Evolutionary conservation across 2,113 vertebrate species (phyloP).

Genomic region (Malurus melanocephalus): DNA sequence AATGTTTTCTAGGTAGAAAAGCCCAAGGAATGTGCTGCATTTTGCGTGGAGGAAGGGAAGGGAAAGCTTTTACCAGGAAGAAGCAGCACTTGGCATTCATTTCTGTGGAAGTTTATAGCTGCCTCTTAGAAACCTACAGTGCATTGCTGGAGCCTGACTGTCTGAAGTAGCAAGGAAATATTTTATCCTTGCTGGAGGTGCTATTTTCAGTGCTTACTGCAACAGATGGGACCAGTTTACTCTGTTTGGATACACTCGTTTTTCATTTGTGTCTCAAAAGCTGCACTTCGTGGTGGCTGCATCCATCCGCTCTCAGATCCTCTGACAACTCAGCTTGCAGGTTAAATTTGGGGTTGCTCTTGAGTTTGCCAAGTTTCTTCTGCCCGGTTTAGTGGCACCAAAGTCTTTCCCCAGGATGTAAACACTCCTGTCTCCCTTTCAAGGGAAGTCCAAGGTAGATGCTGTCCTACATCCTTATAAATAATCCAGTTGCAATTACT

Average conservation of each 20-base stretch:
- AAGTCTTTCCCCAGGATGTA: background rate
- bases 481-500: background rate
- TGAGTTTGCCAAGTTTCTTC: background rate
- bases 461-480: background rate
- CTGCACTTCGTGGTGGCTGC: rapidly evolving
- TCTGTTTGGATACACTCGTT: background rate
- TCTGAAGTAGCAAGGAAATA: background rate
- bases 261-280: background rate
- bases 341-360: background rate
- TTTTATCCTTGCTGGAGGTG: background rate
- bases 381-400: background rate
- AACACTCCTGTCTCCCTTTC: background rate
- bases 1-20: background rate
- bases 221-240: background rate
- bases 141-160: background rate
- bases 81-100: background rate
- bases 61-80: background rate
- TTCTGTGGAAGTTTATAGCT: background rate
- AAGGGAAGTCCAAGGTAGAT: background rate
- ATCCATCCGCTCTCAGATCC: background rate
- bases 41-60: background rate
- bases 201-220: background rate
- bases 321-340: rapidly evolving
- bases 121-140: background rate
- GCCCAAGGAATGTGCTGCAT: background rate